Evolutionary conservation across 2,888 invertebrate species (phyloP), one percentile per base, ranked within the genome.

Genomic region (Plagodis dolabraria): DNA sequence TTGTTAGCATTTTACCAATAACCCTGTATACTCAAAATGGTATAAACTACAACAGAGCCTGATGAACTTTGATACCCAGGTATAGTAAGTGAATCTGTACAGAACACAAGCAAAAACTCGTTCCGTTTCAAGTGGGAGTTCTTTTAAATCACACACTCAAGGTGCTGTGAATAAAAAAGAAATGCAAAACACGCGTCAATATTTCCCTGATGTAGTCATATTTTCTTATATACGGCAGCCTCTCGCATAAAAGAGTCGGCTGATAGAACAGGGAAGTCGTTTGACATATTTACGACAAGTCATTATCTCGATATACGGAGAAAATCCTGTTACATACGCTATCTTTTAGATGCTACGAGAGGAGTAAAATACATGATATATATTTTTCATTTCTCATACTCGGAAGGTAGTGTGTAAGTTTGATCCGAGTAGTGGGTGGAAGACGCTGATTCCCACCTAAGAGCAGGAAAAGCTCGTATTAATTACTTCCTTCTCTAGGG

Each of bases 261-360:
- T 62, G 58, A 68, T 67, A 67, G 63, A 61, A 61, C 59, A 67
- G 62, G 67, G 63, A 69, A 74, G 65, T 60, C 62, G 62, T 63
- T 63, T 59, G 59, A 64, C 61, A 66, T 50, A 69, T 74, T 75
- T 75, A 74, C 73, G 74, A 73, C 66, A 67, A 67, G 71, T 71
- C 71, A 70, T 75, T 71, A 71, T 73, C 66, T 70, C 61, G 68
- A 71, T 63, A 69, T 69, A 65, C 59, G 58, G 50, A 61, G 67
- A 66, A 66, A 68, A 72, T 70, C 69, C 66, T 66, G 59, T 69
- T 69, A 69, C 69, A 71, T 68, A 67, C 59, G 51, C 57, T 60
- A 57, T 62, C 64, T 60, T 62, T 63, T 64, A 60, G 54, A 51
- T 60, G 34, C 51, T 55, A 55, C 51, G 47, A 55, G 11, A 57